Conservation (phyloP, 2,888 invertebrate genomes). For the Lasioglossum leucozonium region DNA sequence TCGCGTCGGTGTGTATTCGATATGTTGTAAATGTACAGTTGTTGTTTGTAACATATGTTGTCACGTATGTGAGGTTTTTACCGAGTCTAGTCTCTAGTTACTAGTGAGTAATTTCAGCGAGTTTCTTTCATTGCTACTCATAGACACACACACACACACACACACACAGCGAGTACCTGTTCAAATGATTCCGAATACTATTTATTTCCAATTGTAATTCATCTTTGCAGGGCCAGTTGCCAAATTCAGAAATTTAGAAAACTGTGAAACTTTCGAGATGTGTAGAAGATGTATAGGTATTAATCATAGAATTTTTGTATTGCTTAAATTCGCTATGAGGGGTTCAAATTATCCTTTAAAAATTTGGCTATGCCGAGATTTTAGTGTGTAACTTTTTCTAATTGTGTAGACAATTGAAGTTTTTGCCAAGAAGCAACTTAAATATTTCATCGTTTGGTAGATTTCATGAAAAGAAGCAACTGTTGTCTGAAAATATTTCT, state of each 20-base stretch:
- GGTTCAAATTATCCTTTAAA: background rate
- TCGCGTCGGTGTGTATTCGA: slow-evolving; percentile 17
- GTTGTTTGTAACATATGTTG: slow-evolving; percentile 44
- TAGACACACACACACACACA: slow-evolving; percentile 13
- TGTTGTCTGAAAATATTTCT: slow-evolving; percentile 25
- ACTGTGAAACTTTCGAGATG: background rate
- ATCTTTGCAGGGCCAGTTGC: background rate
- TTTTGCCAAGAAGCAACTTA: slow-evolving; percentile 13
- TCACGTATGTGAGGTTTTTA: slow-evolving; percentile 29
- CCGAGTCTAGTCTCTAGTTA: slow-evolving; percentile 66
- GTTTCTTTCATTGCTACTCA: slow-evolving; percentile 45
- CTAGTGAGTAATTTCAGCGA: slow-evolving; percentile 23
- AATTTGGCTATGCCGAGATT: background rate
- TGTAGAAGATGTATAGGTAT: background rate
- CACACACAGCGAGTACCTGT: slow-evolving; percentile 62
- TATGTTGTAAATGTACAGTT: slow-evolving; percentile 43
- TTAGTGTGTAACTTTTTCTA: too few species aligned
- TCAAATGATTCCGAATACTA: slow-evolving; percentile 55
- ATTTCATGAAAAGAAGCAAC: background rate
- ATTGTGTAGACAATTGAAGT: background rate
- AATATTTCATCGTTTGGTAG: background rate
- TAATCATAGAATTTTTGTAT: background rate
- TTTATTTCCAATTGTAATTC: slow-evolving; percentile 33
- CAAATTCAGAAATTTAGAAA: background rate
- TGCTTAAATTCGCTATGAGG: background rate